Conservation (phyloP, 64 coral and sea anemone genomes). For the Cladopsammia gracilis region DNA sequence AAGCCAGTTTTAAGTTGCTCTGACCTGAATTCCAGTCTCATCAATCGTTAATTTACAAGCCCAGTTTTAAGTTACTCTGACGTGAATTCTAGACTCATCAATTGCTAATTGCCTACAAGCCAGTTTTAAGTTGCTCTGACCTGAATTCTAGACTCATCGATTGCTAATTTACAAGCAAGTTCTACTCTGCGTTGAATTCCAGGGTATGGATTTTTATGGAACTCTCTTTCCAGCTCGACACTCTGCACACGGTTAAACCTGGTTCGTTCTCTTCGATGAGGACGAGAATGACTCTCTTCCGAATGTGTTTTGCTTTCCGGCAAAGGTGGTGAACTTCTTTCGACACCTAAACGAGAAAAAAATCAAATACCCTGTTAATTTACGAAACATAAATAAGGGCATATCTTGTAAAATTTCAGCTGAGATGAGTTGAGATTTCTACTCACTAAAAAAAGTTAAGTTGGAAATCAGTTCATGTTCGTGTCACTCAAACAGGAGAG, state of each 20-base stretch:
- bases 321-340: not conserved
- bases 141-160: constrained; percentile 76
- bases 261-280: constrained; percentile 18
- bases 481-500: too few relatives aligned
- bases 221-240: constrained; percentile 68
- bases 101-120: constrained; percentile 58
- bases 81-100: constrained; percentile 74
- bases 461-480: too few relatives aligned
- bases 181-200: constrained; percentile 42
- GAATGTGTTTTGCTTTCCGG: not conserved
- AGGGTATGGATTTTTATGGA: constrained; percentile 67
- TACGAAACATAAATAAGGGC: too few relatives aligned
- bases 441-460: too few relatives aligned
- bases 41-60: constrained; percentile 62
- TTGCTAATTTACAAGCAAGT: constrained; percentile 59
- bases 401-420: too few relatives aligned
- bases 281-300: not conserved
- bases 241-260: constrained; percentile 24
- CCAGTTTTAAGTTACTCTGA: constrained; percentile 46
- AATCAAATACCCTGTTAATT: too few relatives aligned
- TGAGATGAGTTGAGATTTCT: too few relatives aligned
- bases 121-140: constrained; percentile 55
- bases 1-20: constrained; percentile 47
- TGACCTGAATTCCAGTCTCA: constrained; percentile 71
- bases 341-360: not conserved